Conservation (phyloP, 2,888 invertebrate genomes). For the Tridacna crocea region DNA sequence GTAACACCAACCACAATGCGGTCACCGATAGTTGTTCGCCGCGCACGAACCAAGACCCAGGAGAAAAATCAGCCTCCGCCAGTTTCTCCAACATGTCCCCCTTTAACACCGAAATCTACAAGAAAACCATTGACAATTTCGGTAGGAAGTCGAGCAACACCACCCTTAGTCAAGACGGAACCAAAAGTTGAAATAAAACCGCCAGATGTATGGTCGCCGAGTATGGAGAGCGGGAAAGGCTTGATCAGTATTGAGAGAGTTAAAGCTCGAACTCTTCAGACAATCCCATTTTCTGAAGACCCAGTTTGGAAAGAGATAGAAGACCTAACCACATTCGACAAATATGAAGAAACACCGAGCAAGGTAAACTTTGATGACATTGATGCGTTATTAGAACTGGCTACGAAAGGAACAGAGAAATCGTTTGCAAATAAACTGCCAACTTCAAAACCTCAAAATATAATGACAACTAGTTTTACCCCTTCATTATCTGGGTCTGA, state of each 20-base stretch:
- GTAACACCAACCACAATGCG: conserved; percentile 38
- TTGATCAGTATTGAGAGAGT: conserved; percentile 78
- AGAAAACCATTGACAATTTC: conserved; percentile 31
- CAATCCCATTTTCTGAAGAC: conserved; percentile 80
- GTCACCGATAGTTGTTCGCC: conserved; percentile 46
- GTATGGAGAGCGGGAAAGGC: conserved; percentile 76
- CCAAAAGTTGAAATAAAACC: conserved; percentile 3
- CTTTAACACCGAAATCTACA: conserved; percentile 41
- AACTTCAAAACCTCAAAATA: conserved; percentile 28
- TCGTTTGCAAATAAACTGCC: conserved; percentile 10
- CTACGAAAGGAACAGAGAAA: conserved; percentile 44
- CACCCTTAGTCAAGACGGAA: conserved; percentile 15
- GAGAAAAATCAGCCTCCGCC: conserved; percentile 20
- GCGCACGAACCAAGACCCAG: conserved; percentile 5
- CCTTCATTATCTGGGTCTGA: conserved; percentile 35
- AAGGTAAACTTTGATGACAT: conserved; percentile 60
- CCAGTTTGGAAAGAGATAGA: conserved; percentile 81
- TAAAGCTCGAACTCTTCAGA: conserved; percentile 77
- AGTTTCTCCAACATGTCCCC: conserved; percentile 16
- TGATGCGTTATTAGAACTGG: conserved; percentile 56
- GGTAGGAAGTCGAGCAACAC: background rate
- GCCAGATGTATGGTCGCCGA: conserved; percentile 79
- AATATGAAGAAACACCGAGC: conserved; percentile 34
- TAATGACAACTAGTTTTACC: conserved; percentile 37
- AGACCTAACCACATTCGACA: conserved; percentile 76